phyloP scores from a whole-genome alignment of 2,113 vertebrate genomes.

The Hippolais icterina region DNA sequence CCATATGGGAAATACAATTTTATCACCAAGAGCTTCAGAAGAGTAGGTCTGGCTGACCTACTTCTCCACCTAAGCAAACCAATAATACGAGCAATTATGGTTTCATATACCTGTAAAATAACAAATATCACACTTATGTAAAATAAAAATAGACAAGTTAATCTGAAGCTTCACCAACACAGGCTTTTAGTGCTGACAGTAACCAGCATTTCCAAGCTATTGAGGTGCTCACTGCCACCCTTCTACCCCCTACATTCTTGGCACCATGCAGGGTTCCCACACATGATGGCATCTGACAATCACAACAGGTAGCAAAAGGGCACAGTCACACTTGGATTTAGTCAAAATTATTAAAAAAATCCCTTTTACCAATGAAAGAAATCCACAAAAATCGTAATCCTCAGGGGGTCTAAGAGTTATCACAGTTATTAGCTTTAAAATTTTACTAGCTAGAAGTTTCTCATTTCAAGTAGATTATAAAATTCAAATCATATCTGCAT shows the following conservation, averaged over 20 bases:
- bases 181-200: neutral
- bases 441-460: neutral
- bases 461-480: neutral
- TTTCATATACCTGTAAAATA: neutral
- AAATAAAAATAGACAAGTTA: neutral
- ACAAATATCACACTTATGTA: neutral
- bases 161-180: neutral
- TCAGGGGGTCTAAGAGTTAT: neutral
- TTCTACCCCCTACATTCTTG: neutral
- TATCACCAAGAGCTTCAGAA: neutral
- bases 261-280: rapidly evolving
- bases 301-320: neutral
- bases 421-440: neutral
- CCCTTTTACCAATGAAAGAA: neutral
- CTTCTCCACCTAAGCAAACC: neutral
- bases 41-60: neutral
- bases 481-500: neutral
- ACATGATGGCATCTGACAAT: rapidly evolving
- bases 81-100: neutral
- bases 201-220: neutral
- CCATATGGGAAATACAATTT: neutral
- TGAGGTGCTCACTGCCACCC: neutral
- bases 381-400: rapidly evolving
- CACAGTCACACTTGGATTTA: neutral
- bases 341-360: neutral